Evolutionary conservation across 1,140 invertebrate species (phyloP).

Genomic region (Drosophila mayri): DNA sequence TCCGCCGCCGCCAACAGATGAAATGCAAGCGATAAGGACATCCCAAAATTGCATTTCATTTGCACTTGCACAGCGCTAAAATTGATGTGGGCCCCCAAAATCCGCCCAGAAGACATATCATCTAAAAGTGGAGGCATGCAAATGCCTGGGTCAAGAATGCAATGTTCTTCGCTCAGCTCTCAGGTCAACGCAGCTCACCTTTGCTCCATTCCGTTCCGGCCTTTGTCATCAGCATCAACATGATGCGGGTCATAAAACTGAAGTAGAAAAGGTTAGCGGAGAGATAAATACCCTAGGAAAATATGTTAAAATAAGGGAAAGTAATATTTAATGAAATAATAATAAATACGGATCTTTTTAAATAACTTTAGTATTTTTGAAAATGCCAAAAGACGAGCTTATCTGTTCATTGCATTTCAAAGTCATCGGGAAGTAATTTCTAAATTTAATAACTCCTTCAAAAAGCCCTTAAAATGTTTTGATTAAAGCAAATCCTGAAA

Average conservation of each 20-base stretch:
- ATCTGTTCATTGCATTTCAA: background rate
- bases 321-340: background rate
- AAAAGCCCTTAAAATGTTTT: background rate
- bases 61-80: constrained; percentile 48
- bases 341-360: no score
- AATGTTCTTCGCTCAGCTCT: constrained; percentile 15
- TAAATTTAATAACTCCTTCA: background rate
- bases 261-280: background rate
- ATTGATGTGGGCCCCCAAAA: constrained; percentile 43
- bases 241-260: constrained; percentile 73
- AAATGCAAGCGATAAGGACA: constrained; percentile 65
- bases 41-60: constrained; percentile 73
- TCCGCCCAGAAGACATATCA: constrained; percentile 31
- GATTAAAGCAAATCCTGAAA: background rate
- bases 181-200: constrained; percentile 1
- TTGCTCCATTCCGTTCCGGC: constrained; percentile 14
- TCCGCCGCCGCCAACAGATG: constrained; percentile 44
- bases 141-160: constrained; percentile 47
- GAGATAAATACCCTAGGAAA: constrained; percentile 34
- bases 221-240: constrained; percentile 74
- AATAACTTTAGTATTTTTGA: background rate
- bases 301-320: background rate
- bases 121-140: constrained; percentile 27
- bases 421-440: background rate
- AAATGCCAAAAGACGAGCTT: background rate